These are phyloP conservation scores for Carcharodon carcharias DNA, from an alignment of 2,797 vertebrate species.

Conservation along the genomic window DNA sequence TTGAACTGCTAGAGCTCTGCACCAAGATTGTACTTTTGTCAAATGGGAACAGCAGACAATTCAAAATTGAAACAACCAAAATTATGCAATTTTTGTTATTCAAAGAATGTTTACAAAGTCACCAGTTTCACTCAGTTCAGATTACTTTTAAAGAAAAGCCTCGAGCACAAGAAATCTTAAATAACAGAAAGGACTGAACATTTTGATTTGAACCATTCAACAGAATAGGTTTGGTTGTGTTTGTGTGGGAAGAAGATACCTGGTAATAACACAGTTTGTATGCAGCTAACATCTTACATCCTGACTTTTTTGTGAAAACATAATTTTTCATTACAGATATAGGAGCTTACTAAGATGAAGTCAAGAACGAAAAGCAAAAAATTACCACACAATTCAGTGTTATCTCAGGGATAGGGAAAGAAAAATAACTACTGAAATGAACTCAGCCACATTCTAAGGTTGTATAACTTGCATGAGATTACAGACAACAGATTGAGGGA, in stretches of 20 bases:
- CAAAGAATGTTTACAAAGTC: neutral
- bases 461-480: neutral
- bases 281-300: neutral
- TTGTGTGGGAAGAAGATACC: neutral
- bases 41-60: neutral
- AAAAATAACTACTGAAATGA: neutral
- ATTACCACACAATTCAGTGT: neutral
- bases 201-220: neutral
- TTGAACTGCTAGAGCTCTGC: neutral
- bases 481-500: neutral
- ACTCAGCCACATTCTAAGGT: neutral
- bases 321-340: neutral
- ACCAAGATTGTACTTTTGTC: neutral
- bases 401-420: neutral
- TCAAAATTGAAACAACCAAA: neutral
- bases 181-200: neutral
- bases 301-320: neutral
- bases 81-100: neutral
- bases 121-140: neutral
- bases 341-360: neutral
- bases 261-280: neutral
- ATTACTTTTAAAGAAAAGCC: neutral
- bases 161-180: neutral
- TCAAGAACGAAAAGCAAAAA: neutral
- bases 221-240: neutral